phyloP scores from a whole-genome alignment of 2,797 vertebrate species.

The Tamandua tetradactyla region DNA sequence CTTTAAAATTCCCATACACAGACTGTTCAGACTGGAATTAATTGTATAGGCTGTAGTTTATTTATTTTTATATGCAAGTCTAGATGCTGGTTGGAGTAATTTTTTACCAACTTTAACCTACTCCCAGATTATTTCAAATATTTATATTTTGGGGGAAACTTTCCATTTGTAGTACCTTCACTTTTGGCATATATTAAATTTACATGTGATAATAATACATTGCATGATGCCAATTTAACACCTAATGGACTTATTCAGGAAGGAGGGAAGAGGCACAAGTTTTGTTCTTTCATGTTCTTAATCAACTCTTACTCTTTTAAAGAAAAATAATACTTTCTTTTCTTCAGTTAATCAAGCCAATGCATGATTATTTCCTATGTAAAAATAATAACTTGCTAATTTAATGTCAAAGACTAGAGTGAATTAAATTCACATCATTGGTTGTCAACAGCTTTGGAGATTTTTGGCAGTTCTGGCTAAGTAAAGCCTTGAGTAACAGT shows the following conservation, averaged over 20 bases:
- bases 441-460: slow-evolving; percentile 77
- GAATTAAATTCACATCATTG: slow-evolving; percentile 66
- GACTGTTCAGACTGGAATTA: background rate
- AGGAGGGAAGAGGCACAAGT: background rate
- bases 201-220: background rate
- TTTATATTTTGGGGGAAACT: background rate
- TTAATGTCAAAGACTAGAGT: background rate
- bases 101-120: background rate
- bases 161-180: background rate
- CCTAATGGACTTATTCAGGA: background rate
- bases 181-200: background rate
- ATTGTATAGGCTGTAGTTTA: background rate
- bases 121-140: background rate
- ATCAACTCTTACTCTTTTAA: background rate
- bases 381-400: slow-evolving; percentile 50
- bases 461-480: slow-evolving; percentile 86
- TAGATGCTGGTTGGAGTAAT: background rate
- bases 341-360: background rate
- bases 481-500: slow-evolving; percentile 85
- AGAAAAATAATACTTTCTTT: background rate
- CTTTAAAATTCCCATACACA: background rate
- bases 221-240: background rate
- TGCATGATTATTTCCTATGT: background rate
- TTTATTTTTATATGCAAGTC: background rate
- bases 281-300: background rate